Evolutionary conservation across 1,140 invertebrate genomes (phyloP).

Genomic region (Eciton burchellii): DNA sequence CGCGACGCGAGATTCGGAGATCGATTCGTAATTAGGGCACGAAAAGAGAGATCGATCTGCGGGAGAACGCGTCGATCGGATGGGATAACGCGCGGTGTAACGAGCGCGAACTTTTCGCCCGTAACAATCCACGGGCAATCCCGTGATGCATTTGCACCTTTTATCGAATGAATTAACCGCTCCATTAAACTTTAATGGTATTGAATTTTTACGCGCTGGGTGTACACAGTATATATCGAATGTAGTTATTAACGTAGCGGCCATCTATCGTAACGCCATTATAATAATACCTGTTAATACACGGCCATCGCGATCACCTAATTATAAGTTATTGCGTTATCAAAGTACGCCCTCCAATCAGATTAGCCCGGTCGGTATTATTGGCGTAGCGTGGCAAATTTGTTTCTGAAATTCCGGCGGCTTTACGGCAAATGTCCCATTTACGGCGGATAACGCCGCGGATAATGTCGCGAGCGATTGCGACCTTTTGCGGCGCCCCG

Average conservation of each 20-base stretch:
- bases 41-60: too few relatives aligned
- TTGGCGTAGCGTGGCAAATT: slow-evolving; percentile 58
- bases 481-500: too few relatives aligned
- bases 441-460: too few relatives aligned
- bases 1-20: too few relatives aligned
- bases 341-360: slow-evolving; percentile 68
- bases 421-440: slow-evolving; percentile 45
- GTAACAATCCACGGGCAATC: slow-evolving; percentile 54
- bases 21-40: too few relatives aligned
- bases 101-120: slow-evolving; percentile 42
- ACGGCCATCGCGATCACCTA: slow-evolving; percentile 68
- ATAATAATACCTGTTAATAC: slow-evolving; percentile 75
- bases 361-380: slow-evolving; percentile 65
- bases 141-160: slow-evolving; percentile 69
- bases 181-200: slow-evolving; percentile 76
- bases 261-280: slow-evolving; percentile 72
- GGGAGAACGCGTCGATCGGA: too few relatives aligned
- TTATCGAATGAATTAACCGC: slow-evolving; percentile 68
- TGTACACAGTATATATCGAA: slow-evolving; percentile 64
- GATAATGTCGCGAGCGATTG: too few relatives aligned
- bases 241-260: slow-evolving; percentile 69
- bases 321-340: slow-evolving; percentile 74
- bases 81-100: background rate
- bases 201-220: slow-evolving; percentile 71
- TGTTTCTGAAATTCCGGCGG: slow-evolving; percentile 47